Evolutionary conservation across 2,888 invertebrate species (phyloP), one percentile per base, ranked within the genome.

Genomic region (Timema podura): DNA sequence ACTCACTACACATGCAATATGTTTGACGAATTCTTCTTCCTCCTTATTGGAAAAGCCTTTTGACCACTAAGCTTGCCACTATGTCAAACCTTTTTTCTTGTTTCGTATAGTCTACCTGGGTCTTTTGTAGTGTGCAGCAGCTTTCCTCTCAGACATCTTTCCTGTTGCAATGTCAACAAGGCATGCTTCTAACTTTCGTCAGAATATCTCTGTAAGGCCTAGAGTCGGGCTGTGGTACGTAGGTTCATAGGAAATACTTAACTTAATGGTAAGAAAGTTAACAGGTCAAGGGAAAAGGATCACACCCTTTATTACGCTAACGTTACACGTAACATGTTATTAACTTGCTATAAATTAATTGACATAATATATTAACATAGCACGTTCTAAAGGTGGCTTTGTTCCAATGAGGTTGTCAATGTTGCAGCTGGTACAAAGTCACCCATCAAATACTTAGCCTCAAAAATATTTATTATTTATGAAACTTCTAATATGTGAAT

Each of bases 81-180:
- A 13, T 61, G 61, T 16, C 1, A 61, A 16, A 59, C 59, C 61
- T 16, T 61, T 61, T 7, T 9, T 61, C 61, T 61, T 61, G 61
- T 61, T 15, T 61, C 5, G 61, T 61, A 61, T 61, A 61, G 30
- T 61, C 61, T 61, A 16, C 61, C 61, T 61, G 7, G 61, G 61
- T 61, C 6, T 61, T 2, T 61, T 61, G 30, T 61, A 61, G 13
- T 61, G 61, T 61, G 61, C 16, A 11, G 15, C 8, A 61, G 61
- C 61, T 61, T 61, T 61, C 15, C 61, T 61, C 13, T 61, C 61
- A 10, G 61, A 61, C 61, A 57, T 61, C 16, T 61, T 61, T 61
- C 61, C 61, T n/a, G 61, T 61, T 61, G 61, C 57, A 57, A 57
- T 57, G 30, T 30, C 30, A 30, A 30, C 30, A 30, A 30, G 30